Percentiles rank a stretch among this genome's conserved stretches.
phyloP scores from a whole-genome alignment of 1,140 invertebrate genomes.

The Homarus americanus region DNA sequence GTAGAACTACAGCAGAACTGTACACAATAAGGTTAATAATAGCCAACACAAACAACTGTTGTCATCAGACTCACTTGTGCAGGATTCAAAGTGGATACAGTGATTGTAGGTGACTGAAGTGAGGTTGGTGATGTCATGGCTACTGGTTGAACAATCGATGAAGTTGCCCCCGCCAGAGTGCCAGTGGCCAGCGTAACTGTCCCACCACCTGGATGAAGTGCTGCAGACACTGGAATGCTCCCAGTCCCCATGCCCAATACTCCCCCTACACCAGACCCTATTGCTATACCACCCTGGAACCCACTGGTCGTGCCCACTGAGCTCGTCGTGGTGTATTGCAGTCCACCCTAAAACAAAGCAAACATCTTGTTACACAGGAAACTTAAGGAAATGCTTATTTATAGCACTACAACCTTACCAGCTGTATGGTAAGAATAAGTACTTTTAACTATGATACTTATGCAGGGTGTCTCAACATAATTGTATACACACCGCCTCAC shows the following conservation, averaged over 20 bases:
- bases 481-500: too few species aligned
- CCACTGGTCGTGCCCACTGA: constrained; percentile 21
- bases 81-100: constrained; percentile 39
- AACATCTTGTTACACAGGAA: too few species aligned
- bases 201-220: constrained; percentile 26
- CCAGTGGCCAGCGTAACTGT: constrained; percentile 35
- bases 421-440: too few species aligned
- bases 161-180: constrained; percentile 37
- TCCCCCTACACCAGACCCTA: constrained; percentile 24
- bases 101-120: constrained; percentile 56
- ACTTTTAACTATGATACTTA: too few species aligned
- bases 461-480: too few species aligned
- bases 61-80: constrained; percentile 34
- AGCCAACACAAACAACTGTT: too few species aligned
- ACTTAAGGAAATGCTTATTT: too few species aligned
- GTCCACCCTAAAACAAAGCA: constrained; percentile 9
- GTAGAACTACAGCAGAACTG: too few species aligned
- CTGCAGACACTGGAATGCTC: constrained; percentile 11
- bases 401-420: too few species aligned
- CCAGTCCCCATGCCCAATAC: constrained; percentile 14
- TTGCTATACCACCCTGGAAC: constrained; percentile 6
- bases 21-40: too few species aligned
- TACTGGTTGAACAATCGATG: constrained; percentile 53
- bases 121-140: constrained; percentile 45
- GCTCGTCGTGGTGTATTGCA: constrained; percentile 33